phyloP scores from a whole-genome alignment of 2,797 vertebrate species.

The Malurus leucopterus region DNA sequence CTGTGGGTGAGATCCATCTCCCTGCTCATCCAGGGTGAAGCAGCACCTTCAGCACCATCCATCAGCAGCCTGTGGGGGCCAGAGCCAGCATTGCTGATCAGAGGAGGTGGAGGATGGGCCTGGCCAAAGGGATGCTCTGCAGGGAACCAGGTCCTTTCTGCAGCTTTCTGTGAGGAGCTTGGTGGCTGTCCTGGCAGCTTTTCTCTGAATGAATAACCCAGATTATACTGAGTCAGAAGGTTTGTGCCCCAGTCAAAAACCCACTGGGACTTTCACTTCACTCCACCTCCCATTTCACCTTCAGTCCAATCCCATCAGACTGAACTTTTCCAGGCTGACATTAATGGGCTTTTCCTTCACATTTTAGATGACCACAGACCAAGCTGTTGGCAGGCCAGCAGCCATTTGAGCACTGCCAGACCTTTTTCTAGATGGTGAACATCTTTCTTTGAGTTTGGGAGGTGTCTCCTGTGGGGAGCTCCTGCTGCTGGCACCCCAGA shows the following conservation, averaged over 20 bases:
- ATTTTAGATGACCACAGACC: background rate
- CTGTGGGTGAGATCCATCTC: background rate
- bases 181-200: background rate
- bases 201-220: background rate
- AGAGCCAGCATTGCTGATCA: accelerated
- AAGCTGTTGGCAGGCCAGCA: background rate
- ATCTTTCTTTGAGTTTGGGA: background rate
- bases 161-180: background rate
- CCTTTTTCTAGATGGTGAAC: background rate
- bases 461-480: accelerated
- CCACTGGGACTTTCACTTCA: accelerated
- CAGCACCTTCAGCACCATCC: background rate
- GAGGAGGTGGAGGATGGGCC: background rate
- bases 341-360: background rate
- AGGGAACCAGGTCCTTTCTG: background rate
- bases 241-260: background rate
- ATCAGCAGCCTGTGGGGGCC: accelerated
- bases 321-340: background rate
- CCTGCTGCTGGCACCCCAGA: background rate
- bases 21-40: background rate
- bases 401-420: background rate
- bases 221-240: background rate
- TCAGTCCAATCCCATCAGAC: no score
- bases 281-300: background rate
- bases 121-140: background rate